Percentiles rank a stretch among this genome's conserved stretches.
phyloP scores from a whole-genome alignment of 2,888 invertebrate species.

The Pediacus dermestoides region DNA sequence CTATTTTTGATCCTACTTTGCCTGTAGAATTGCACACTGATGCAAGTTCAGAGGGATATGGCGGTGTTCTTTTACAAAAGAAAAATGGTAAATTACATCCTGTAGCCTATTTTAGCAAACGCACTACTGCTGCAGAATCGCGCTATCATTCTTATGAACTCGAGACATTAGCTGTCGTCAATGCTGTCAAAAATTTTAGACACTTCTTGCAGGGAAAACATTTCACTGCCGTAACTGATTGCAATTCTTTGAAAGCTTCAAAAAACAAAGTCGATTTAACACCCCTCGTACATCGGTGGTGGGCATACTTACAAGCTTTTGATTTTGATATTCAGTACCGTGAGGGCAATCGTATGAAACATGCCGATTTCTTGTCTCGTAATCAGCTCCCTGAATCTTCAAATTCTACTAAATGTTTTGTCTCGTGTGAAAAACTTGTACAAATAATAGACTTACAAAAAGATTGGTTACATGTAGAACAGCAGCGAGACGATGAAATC shows the following conservation, averaged over 20 bases:
- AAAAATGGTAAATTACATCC: conserved; percentile 13
- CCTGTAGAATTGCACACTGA: conserved; percentile 18
- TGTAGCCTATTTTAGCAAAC: conserved; percentile 28
- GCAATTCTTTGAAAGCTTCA: conserved; percentile 32
- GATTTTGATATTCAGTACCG: conserved; percentile 13
- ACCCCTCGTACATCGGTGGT: conserved; percentile 36
- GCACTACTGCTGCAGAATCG: conserved; percentile 14
- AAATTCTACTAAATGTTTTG: too few relatives aligned
- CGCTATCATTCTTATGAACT: conserved; percentile 30
- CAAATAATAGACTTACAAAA: too few relatives aligned
- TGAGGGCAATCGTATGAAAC: conserved; percentile 8
- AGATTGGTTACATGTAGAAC: too few relatives aligned
- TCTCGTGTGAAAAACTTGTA: too few relatives aligned
- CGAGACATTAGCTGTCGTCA: too few relatives aligned
- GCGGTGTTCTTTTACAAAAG: conserved; percentile 23
- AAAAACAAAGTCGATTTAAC: conserved; percentile 31
- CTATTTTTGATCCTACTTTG: conserved; percentile 15
- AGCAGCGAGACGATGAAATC: too few relatives aligned
- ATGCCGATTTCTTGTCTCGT: conserved; percentile 15
- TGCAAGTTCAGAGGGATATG: conserved; percentile 17
- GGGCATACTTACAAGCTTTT: conserved; percentile 32
- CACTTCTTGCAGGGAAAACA: too few relatives aligned
- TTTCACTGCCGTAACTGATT: conserved; percentile 37
- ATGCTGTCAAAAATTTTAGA: too few relatives aligned
- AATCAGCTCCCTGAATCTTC: too few relatives aligned